Evolutionary conservation across 2,113 vertebrate genomes (phyloP).

Genomic region (Gopherus flavomarginatus): DNA sequence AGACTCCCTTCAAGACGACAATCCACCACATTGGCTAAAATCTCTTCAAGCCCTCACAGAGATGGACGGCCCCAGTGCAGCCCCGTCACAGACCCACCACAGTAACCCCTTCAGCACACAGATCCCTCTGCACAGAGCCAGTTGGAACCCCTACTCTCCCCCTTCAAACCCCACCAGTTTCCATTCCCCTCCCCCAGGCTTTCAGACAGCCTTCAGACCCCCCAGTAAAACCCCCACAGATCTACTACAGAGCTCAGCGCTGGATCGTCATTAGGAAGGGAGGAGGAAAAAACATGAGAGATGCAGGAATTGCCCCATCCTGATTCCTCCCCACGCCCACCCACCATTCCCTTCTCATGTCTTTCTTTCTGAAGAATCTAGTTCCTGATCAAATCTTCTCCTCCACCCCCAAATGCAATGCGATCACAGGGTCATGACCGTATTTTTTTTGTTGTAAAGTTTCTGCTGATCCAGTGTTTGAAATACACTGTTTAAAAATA

Average conservation of each 20-base stretch:
- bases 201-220: constrained; percentile 99
- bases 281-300: constrained; percentile 86
- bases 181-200: constrained; percentile 97
- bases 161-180: constrained; percentile 92
- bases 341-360: constrained; percentile 79
- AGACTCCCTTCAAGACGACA: constrained; percentile 98
- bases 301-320: constrained; percentile 86
- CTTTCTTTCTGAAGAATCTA: constrained; percentile 87
- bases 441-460: constrained; percentile 71
- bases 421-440: constrained; percentile 78
- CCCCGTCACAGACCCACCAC: constrained; percentile 86
- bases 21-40: constrained; percentile 99
- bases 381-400: constrained; percentile 78
- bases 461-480: constrained; percentile 78
- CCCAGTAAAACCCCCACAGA: constrained; percentile 97
- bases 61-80: constrained; percentile 92
- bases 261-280: constrained; percentile 96
- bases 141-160: constrained; percentile 94
- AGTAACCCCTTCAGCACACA: constrained; percentile 91
- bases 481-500: constrained; percentile 78
- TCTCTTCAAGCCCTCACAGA: constrained; percentile 99
- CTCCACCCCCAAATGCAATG: constrained; percentile 79
- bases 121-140: constrained; percentile 97
- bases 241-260: constrained; percentile 97
- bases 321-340: constrained; percentile 74